These are phyloP conservation scores for Poecilia latipinna DNA, from an alignment of 2,113 vertebrate genomes.

Conservation along the genomic window DNA sequence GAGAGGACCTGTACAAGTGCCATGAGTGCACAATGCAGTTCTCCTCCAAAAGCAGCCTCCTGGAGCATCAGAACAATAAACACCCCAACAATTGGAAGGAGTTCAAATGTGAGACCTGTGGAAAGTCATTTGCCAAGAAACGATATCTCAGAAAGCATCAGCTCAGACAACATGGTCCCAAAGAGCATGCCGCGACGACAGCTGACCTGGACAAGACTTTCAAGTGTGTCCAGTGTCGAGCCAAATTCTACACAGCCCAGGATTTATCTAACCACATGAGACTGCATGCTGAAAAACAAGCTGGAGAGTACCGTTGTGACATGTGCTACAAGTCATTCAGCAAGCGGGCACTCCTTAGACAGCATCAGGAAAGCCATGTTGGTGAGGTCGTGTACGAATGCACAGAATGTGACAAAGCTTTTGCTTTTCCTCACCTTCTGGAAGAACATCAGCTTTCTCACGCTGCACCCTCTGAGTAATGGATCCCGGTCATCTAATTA, in stretches of 20 bases:
- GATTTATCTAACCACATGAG: constrained; percentile 72
- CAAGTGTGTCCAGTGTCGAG: constrained; percentile 63
- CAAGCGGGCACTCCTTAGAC: constrained; percentile 60
- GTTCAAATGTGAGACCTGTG: constrained; percentile 76
- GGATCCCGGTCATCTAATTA: constrained; percentile 13
- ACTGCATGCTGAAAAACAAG: constrained; percentile 61
- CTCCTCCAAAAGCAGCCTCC: constrained; percentile 66
- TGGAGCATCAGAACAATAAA: constrained; percentile 76
- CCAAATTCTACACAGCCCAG: constrained; percentile 45
- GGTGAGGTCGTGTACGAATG: constrained; percentile 84
- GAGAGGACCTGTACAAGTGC: constrained; percentile 77
- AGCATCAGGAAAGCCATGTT: constrained; percentile 81
- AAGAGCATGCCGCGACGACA: background rate
- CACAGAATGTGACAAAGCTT: constrained; percentile 83
- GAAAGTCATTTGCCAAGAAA: constrained; percentile 68
- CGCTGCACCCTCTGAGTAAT: constrained; percentile 38
- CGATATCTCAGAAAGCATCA: constrained; percentile 62
- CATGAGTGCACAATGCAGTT: constrained; percentile 74
- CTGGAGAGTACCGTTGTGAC: constrained; percentile 73
- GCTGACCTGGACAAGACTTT: background rate
- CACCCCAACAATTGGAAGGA: constrained; percentile 56
- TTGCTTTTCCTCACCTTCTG: constrained; percentile 81
- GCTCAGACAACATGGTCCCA: background rate
- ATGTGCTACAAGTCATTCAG: constrained; percentile 83
- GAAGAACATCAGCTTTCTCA: constrained; percentile 80